Base-by-base conservation (phyloP, 2,797 vertebrate species). In the Rhabdomys pumilio region DNA sequence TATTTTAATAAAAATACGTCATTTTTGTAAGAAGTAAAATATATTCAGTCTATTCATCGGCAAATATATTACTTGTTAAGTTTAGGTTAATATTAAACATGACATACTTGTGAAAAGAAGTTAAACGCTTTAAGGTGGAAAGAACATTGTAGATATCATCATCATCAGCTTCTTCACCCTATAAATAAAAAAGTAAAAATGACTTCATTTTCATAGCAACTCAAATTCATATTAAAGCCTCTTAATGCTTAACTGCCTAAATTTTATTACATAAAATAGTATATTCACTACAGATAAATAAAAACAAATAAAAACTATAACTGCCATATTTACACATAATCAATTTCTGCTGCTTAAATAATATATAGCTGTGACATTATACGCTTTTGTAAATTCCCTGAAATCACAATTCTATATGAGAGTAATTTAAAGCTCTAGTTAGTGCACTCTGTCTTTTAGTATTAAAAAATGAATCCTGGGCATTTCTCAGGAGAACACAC, bases 121-220 rank as follows among this genome's bases (percentile, higher is more conserved):
- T 99, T 98, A 99, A 98, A 96, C 99, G 99, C 98, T 99, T 99
- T 65, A 99, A 98, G 5, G 99, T 99, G 15, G 99, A 99, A 95
- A 99, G 99, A 93, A 99, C 99, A 15, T 99, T 99, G 98, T 99
- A 99, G 96, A 99, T 99, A 93, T 99, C 99, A 73, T 99, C 99
- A 65, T 99, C 99, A 94, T 99, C 99, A 1, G 99, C 99, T 98
- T 99, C 99, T 98, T 99, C 99, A 31, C 99, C 99, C 99, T 99
- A 97, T 96, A 96, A 98, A 97, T 61, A 77, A 94, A 96, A 98
- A 92, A 90, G 8, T 17, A 83, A 91, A 83, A 9, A 89, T 92
- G 15, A 79, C 12, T 14, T 91, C 24, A 93, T 79, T 88, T 95
- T 38, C 63, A 93, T 14, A 90, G 89, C 24, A 41, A 95, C 22